These are phyloP conservation scores for Fregata magnificens DNA, from an alignment of 2,113 vertebrate species.

Conservation along the genomic window DNA sequence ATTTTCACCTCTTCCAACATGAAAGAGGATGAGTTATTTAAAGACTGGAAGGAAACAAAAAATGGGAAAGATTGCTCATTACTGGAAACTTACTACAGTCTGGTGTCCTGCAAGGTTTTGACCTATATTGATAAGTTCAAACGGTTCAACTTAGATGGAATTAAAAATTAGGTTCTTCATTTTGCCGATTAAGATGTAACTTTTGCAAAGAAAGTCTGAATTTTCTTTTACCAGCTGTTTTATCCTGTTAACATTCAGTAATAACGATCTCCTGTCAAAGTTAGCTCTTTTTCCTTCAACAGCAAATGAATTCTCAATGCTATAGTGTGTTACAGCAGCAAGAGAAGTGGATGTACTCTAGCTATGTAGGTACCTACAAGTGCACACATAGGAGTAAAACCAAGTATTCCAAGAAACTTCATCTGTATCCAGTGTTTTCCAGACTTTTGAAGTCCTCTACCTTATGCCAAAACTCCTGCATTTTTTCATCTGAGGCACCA, in stretches of 20 bases:
- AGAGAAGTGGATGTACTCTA: neutral
- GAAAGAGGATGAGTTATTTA: constrained; percentile 65
- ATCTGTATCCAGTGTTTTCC: neutral
- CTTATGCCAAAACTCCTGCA: neutral
- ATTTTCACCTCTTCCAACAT: constrained; percentile 85
- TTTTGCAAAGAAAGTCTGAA: neutral
- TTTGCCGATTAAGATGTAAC: constrained; percentile 24
- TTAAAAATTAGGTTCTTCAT: constrained; percentile 42
- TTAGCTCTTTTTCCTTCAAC: neutral
- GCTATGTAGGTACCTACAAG: neutral
- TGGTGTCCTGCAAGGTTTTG: constrained; percentile 86
- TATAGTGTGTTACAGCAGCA: neutral
- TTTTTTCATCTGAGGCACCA: neutral
- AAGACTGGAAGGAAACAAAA: constrained; percentile 81
- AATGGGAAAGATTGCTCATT: constrained; percentile 74
- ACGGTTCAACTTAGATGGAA: constrained; percentile 40
- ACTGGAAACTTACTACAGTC: constrained; percentile 85
- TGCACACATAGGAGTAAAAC: neutral
- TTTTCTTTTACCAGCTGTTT: neutral
- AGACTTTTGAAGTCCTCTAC: neutral
- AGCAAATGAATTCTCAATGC: neutral
- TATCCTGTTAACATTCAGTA: neutral
- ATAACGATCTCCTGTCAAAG: neutral
- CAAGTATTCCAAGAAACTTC: neutral
- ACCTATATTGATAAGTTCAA: constrained; percentile 87